Percentiles rank a stretch among this genome's conserved stretches.
Evolutionary conservation across 1,140 invertebrate genomes (phyloP).

Genomic region (Thaumatotibia leucotreta): DNA sequence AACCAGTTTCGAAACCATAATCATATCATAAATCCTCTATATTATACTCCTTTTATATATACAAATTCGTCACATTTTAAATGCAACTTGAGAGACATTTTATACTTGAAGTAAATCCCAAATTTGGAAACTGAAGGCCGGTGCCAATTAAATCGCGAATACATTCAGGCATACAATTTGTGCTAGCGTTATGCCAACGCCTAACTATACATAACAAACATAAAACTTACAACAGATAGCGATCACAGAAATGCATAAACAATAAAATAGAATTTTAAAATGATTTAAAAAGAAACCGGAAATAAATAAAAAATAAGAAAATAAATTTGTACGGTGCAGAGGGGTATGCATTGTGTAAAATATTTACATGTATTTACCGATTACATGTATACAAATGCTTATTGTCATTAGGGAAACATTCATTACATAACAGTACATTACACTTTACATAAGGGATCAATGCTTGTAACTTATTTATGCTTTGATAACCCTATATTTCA

Average conservation of each 20-base stretch:
- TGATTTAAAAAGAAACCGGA: slow-evolving; percentile 31
- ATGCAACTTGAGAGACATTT: neutral
- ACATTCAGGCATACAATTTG: slow-evolving; percentile 28
- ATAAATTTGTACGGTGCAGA: slow-evolving; percentile 42
- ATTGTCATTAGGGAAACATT: slow-evolving; percentile 59
- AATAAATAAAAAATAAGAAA: slow-evolving; percentile 26
- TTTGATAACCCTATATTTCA: slow-evolving; percentile 19
- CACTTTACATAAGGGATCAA: neutral
- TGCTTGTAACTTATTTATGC: no score
- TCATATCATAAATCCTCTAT: neutral
- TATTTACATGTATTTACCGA: slow-evolving; percentile 50
- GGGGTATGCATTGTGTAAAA: slow-evolving; percentile 15
- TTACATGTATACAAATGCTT: slow-evolving; percentile 58
- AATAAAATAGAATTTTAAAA: slow-evolving; percentile 55
- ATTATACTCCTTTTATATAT: neutral
- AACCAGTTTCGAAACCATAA: neutral
- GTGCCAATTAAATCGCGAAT: neutral
- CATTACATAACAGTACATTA: slow-evolving; percentile 21
- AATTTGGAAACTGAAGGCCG: neutral
- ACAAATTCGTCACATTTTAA: slow-evolving; percentile 12
- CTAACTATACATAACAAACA: slow-evolving; percentile 28
- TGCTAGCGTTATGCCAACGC: slow-evolving; percentile 34
- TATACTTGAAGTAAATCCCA: slow-evolving; percentile 1
- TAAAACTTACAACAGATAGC: slow-evolving; percentile 45
- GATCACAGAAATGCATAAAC: slow-evolving; percentile 69